phyloP scores from a whole-genome alignment of 1,140 invertebrate genomes.

The Aphelinus certus region DNA sequence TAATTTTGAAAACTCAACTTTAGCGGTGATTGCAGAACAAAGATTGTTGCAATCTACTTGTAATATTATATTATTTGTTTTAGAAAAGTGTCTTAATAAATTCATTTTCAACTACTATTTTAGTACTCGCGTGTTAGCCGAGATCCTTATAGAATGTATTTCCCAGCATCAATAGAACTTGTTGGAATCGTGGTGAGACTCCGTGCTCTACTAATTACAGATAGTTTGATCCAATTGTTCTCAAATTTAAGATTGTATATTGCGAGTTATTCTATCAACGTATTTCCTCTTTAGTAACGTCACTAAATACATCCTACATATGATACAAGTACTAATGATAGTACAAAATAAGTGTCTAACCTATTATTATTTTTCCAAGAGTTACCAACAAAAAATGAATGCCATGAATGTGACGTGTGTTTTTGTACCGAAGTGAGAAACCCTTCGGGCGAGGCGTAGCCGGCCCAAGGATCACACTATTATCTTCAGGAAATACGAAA shows the following conservation, averaged over 20 bases:
- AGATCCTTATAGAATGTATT: constrained; percentile 15
- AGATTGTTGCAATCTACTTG: too few relatives aligned
- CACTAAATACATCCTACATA: neutral
- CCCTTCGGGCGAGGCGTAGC: too few relatives aligned
- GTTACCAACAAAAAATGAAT: too few relatives aligned
- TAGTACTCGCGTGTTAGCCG: neutral
- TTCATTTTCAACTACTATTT: too few relatives aligned
- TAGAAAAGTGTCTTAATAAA: too few relatives aligned
- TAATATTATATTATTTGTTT: too few relatives aligned
- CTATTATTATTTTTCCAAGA: neutral
- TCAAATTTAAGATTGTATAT: constrained; percentile 19
- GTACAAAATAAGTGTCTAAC: neutral
- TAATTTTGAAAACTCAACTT: too few relatives aligned
- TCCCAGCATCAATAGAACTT: constrained; percentile 6
- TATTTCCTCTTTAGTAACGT: constrained; percentile 35
- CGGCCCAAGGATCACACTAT: too few relatives aligned
- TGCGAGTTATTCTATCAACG: constrained; percentile 27
- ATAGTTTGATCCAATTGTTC: constrained; percentile 34
- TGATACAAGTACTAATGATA: constrained; percentile 12
- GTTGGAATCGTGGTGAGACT: constrained; percentile 10
- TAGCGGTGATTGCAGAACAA: too few relatives aligned
- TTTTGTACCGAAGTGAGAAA: too few relatives aligned
- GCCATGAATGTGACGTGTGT: too few relatives aligned
- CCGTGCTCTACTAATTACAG: constrained; percentile 13
- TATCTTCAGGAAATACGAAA: too few relatives aligned